A percentile compares a stretch with the other conserved stretches of the same genome.
Evolutionary conservation across 2,113 vertebrate species (phyloP).

Genomic region (Bos indicus): DNA sequence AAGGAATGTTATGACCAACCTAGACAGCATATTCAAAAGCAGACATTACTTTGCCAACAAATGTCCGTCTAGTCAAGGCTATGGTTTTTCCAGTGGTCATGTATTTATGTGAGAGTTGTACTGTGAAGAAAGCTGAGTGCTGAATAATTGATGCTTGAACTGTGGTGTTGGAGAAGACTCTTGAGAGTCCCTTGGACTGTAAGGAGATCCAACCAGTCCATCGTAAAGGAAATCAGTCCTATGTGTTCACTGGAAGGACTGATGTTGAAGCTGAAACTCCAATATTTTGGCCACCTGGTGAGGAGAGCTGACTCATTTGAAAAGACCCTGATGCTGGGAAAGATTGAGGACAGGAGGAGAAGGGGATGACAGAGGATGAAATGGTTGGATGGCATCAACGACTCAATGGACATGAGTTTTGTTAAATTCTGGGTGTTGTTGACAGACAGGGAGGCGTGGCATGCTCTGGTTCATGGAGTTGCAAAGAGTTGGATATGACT

Average conservation of each 20-base stretch:
- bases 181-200: neutral
- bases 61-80: neutral
- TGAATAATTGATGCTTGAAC: neutral
- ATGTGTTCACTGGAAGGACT: neutral
- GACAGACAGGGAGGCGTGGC: neutral
- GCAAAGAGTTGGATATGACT: accelerated
- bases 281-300: neutral
- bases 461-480: neutral
- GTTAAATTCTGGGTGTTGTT: neutral
- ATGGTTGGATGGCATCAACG: neutral
- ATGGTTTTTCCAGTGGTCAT: neutral
- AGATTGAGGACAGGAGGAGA: neutral
- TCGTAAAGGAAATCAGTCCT: neutral
- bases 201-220: neutral
- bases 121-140: accelerated
- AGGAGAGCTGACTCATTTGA: neutral
- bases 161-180: neutral
- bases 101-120: neutral
- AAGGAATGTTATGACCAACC: neutral
- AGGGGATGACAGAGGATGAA: neutral
- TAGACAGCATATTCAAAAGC: neutral
- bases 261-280: neutral
- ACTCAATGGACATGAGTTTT: neutral
- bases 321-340: neutral
- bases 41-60: neutral